Base-by-base conservation (phyloP, 1,140 invertebrate species). In the Drosophila tristis region DNA sequence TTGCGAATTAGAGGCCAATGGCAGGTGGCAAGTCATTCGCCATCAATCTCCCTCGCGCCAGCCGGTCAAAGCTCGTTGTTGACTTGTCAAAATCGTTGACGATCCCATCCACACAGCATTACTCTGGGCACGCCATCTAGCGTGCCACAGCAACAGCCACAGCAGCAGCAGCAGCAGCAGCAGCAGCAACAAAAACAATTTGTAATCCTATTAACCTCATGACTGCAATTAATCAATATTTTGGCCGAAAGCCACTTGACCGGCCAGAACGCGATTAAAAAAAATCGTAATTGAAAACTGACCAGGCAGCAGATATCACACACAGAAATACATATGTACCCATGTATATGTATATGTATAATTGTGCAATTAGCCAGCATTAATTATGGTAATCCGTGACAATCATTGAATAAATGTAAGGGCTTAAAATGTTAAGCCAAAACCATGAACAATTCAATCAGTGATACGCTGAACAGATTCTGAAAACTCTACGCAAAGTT, bases 171-270 rank as follows among this genome's bases (percentile, higher is more conserved):
- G 8, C 62, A 47, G n/a, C n/a, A n/a, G 8, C 50, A 48, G 2
- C 39, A 47, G 2, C 61, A 61, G 8, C 62, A 47, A 4, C 54
- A 55, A 20, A 59, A 56, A 67, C 62, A 74, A 45, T 53, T 64
- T 78, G 71, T 87, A 82, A 89, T 82, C 71, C 71, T 87, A 87
- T 87, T 87, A 87, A 79, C 84, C 82, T 86, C 73, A 76, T 79
- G 79, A 73, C 79, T 70, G 54, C 71, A 74, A 89, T 82, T 89
- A 89, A 79, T 79, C 79, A 87, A 81, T 68, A 61, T 44, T 66
- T 67, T 72, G 57, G 50, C 58, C 75, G 59, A 50, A 39, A 77
- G 73, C 72, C 74, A 77, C 65, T 77, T 57, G 60, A 56, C 57
- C 62, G 48, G 39, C 44, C 39, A 47, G 58, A 61, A 48, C 45